Percentiles rank a stretch among this genome's conserved stretches.
Conservation (phyloP, 2,888 invertebrate species). For the Dolichopus griseipennis region DNA sequence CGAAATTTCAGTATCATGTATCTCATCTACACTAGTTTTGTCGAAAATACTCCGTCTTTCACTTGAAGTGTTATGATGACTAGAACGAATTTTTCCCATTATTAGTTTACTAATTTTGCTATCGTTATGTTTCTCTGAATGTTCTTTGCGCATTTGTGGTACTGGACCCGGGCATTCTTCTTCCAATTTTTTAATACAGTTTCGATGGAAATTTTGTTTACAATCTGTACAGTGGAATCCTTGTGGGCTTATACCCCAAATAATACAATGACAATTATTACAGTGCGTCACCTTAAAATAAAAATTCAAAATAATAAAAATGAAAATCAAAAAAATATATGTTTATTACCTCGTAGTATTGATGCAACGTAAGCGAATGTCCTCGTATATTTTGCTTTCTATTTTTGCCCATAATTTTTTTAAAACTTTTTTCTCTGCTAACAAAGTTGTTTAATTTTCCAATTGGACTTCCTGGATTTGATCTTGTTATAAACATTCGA, state of each 20-base stretch:
- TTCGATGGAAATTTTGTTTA: conserved; percentile 76
- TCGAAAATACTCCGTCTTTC: neutral
- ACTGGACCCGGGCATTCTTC: conserved; percentile 72
- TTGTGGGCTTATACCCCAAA: conserved; percentile 94
- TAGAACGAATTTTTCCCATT: conserved; percentile 54
- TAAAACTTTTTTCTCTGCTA: conserved; percentile 71
- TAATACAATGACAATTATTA: conserved; percentile 83
- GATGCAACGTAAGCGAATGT: conserved; percentile 81
- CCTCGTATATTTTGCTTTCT: conserved; percentile 66
- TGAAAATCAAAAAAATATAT: neutral
- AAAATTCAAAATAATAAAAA: neutral
- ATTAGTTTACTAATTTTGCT: conserved; percentile 60
- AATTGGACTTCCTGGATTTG: conserved; percentile 47
- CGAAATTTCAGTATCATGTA: neutral
- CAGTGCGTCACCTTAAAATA: conserved; percentile 60
- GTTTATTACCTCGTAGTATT: conserved; percentile 62
- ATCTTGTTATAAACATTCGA: conserved; percentile 64
- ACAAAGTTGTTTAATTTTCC: conserved; percentile 78
- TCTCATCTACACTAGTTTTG: neutral
- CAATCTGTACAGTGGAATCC: conserved; percentile 93
- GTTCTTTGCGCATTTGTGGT: conserved; percentile 50
- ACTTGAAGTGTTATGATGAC: conserved; percentile 18
- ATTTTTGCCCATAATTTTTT: conserved; percentile 58
- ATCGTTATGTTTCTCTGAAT: conserved; percentile 44
- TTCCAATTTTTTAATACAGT: conserved; percentile 68